Base-by-base conservation (phyloP, 2,888 invertebrate species). In the Drosophila birchii region DNA sequence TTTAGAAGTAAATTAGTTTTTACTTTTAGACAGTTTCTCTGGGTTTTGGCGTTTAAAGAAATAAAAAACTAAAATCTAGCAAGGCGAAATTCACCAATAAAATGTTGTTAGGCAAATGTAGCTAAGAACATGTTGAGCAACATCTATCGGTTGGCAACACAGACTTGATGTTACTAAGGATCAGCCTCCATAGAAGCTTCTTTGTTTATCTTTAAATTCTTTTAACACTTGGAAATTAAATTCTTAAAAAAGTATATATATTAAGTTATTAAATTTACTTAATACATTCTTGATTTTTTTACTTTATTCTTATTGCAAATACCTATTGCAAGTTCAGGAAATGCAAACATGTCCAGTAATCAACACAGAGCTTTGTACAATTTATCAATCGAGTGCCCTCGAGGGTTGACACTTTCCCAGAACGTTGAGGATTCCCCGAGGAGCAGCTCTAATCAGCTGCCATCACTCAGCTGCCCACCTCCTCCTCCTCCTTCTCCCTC, bases 381-480 rank as follows among this genome's bases (percentile, higher is more conserved):
- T 66, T 62, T 66, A 66, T 62, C 64, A 53, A 53, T 66, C 29
- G 51, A 44, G 51, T 38, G 29, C 64, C 62, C 64, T 53, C 43
- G 64, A 53, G 64, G 29, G 16, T 26, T 66, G 64, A 64, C 64
- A 64, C 64, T 64, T 51, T 36, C 63, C 36, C 8, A 23, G 49
- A 66, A 62, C 44, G 43, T 8, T 56, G 60, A 18, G 2, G 64
- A 53, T 53, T 47, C 70, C 70, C 41, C 60, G 26, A 34, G 26
- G 60, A 69, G 45, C 20, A 9, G 32, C 51, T 70, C 70, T 70
- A 70, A 70, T 70, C 70, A 69, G 60, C 70, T 47, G 29, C 53
- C 45, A 68, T 68, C 68, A 67, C 56, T 68, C 68, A 67, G 39
- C 38, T 18, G 56, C n/a, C 41, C 26, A 5, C 26, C 36, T 32